Base-by-base conservation (phyloP, 2,113 vertebrate species). In the Brienomyrus longianalis region DNA sequence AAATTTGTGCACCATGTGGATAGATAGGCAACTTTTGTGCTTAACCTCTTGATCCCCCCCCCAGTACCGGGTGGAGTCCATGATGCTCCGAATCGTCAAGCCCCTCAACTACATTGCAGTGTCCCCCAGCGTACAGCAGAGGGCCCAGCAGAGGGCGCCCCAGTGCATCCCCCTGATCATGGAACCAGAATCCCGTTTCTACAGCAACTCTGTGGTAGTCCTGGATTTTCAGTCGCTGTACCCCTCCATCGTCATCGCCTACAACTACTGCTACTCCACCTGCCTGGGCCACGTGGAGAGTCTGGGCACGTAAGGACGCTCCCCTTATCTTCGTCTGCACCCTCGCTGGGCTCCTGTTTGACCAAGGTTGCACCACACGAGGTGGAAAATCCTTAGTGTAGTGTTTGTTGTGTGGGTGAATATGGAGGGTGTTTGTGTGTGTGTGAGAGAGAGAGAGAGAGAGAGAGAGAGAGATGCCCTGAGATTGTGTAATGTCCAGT, bases 191-290 rank as follows among this genome's bases (percentile, higher is more conserved):
- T 99, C 98, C 0, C 97, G 98, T 88, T 99, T 99, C 94, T 99
- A 99, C 93, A 99, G 98, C 94, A 99, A 99, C 89, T 98, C 98
- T 0, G 97, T 99, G 88, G 95, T 99, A 0, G 98, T 99, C 1
- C 91, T 99, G 93, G 98, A 99, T 94, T 99, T 99, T 95, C 98
- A 99, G 95, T 98, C 98, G 0, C 94, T 99, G 1, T 99, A 99
- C 66, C 98, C 98, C 85, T 99, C 98, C 89, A 98, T 99, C 88
- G 95, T 99, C 94, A 99, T 99, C 91, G 98, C 98, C 0, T 99
- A 99, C 95, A 99, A 99, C 96, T 99, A 99, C 95, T 99, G 98
- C 91, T 99, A 93, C 95, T 99, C 98, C 90, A 99, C 98, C 87
- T 99, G 98, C 95, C 96, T 99, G 51, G 98, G 98, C 86, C 96